A percentile compares a stretch with the other conserved stretches of the same genome.
These are phyloP conservation scores for Corythornis madagascariensis DNA, from an alignment of 2,113 vertebrate genomes.

Conservation along the genomic window DNA sequence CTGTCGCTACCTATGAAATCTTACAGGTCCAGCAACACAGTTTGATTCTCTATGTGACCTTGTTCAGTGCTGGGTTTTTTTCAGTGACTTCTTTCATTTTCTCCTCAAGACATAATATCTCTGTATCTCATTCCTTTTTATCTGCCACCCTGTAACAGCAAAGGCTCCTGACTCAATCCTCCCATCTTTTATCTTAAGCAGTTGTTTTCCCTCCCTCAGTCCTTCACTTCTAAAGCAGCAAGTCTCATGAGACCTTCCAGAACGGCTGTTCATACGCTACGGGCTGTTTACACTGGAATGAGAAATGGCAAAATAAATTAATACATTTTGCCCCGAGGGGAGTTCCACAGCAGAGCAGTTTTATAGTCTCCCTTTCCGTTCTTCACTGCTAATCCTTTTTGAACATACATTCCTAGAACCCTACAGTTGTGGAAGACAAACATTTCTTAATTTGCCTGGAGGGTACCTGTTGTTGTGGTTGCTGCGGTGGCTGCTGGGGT, in stretches of 20 bases:
- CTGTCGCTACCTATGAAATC: background rate
- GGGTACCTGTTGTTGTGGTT: slow-evolving; percentile 79
- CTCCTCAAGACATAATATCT: background rate
- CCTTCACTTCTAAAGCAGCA: background rate
- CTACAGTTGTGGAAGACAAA: background rate
- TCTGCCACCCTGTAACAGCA: background rate
- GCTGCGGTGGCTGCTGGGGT: slow-evolving; percentile 78
- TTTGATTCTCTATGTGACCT: background rate
- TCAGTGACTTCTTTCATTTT: background rate
- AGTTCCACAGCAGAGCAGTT: background rate
- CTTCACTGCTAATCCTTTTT: background rate
- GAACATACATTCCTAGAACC: background rate
- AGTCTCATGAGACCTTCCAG: slow-evolving; percentile 16
- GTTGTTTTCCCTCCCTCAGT: background rate
- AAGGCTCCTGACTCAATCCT: background rate
- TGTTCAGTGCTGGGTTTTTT: background rate
- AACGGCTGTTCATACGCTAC: background rate
- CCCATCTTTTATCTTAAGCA: background rate
- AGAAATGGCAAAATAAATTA: slow-evolving; percentile 41
- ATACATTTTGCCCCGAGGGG: background rate
- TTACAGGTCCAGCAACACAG: background rate
- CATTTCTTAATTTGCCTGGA: slow-evolving; percentile 7
- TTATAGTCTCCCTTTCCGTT: background rate
- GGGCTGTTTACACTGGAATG: slow-evolving; percentile 3
- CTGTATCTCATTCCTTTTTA: background rate